Evolutionary conservation across 2,888 invertebrate species (phyloP), one percentile per base, ranked within the genome.

Genomic region (Hirtodrosophila duncani): DNA sequence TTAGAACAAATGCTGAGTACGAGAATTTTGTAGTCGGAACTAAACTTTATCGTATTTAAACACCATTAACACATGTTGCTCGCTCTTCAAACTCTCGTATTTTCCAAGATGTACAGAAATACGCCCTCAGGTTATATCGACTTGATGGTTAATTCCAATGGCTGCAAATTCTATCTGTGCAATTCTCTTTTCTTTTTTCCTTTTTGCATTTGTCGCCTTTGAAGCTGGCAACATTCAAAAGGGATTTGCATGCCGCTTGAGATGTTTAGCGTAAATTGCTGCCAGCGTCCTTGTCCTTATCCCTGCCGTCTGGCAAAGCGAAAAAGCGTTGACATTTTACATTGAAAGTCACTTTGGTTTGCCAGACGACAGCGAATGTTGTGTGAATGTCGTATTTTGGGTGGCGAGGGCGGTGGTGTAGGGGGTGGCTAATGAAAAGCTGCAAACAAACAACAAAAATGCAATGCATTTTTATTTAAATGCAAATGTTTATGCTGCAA

Each of bases 161-260:
- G n/a, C n/a, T n/a, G n/a, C n/a, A n/a, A n/a, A n/a, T n/a, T n/a
- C n/a, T n/a, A n/a, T n/a, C n/a, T n/a, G n/a, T n/a, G n/a, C 8
- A 6, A 6, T 21, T 21, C 16, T 5, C 16, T 5, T 8, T 3
- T 10, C 29, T 2, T n/a, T 17, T 17, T 9, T 23, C 17, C 9
- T 13, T 13, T 26, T 51, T 11, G 30, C 36, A 10, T 24, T 24
- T 24, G 9, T 24, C 9, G 3, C 39, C 23, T 27, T 33, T 38
- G 34, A 36, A 21, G 58, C 37, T 59, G 56, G 79, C 79, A 48
- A 51, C 67, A 67, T 57, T 64, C 77, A 77, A 77, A 71, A 81
- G 66, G 75, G 75, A 79, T 81, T 81, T 81, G 75, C 81, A 79
- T 75, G 77, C 75, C 81, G 71, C 77, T n/a, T 70, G 75, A 81